Percentiles rank a stretch among this genome's conserved stretches.
phyloP scores from a whole-genome alignment of 2,113 vertebrate species.

The Monopterus albus region DNA sequence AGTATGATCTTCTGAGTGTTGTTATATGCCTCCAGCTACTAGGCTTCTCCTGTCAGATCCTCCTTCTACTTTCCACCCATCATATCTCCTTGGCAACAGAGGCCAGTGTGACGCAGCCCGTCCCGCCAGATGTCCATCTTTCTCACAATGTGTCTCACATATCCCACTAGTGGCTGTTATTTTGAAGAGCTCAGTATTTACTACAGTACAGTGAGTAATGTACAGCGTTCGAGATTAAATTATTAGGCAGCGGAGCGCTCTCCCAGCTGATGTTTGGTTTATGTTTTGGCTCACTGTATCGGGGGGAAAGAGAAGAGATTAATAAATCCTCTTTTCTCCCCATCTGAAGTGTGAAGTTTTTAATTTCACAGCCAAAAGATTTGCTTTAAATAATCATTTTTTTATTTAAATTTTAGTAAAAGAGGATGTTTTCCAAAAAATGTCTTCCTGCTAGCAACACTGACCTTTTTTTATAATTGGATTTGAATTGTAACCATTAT shows the following conservation, averaged over 20 bases:
- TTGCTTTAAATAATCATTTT: slow-evolving; percentile 26
- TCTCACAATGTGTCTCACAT: slow-evolving; percentile 44
- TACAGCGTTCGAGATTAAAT: slow-evolving; percentile 39
- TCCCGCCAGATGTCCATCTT: slow-evolving; percentile 49
- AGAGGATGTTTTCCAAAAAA: background rate
- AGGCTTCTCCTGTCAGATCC: slow-evolving; percentile 10
- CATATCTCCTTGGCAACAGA: slow-evolving; percentile 64
- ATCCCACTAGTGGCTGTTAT: slow-evolving; percentile 26
- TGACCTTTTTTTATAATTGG: background rate
- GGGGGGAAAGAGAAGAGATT: slow-evolving; percentile 10
- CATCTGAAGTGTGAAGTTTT: background rate
- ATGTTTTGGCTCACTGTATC: slow-evolving; percentile 11
- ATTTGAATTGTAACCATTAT: slow-evolving; percentile 5
- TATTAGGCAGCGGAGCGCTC: slow-evolving; percentile 25
- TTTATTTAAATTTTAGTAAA: slow-evolving; percentile 3
- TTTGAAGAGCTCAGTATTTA: slow-evolving; percentile 32
- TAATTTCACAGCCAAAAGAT: slow-evolving; percentile 13
- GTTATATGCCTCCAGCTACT: slow-evolving; percentile 16
- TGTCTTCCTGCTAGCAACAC: background rate
- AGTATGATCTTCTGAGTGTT: slow-evolving; percentile 7
- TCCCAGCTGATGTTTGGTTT: slow-evolving; percentile 41
- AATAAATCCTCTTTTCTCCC: slow-evolving; percentile 10
- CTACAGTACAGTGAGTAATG: slow-evolving; percentile 13
- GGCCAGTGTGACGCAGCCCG: slow-evolving; percentile 28
- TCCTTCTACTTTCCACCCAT: slow-evolving; percentile 13